Evolutionary conservation across 1,140 invertebrate species (phyloP).

Genomic region (Drosophila quadrilineata): DNA sequence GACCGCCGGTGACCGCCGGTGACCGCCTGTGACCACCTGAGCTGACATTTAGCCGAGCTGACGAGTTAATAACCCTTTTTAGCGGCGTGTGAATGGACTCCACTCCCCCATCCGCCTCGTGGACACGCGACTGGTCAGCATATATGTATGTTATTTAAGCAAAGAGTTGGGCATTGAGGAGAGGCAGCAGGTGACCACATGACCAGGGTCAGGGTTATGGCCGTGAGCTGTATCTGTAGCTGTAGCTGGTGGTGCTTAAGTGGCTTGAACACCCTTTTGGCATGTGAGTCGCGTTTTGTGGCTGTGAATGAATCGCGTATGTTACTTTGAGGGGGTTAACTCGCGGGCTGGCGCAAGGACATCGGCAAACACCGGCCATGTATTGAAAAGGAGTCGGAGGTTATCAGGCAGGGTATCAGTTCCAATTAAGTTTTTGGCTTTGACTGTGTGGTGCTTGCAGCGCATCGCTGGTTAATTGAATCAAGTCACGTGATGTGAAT

Average conservation of each 20-base stretch:
- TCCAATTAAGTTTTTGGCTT: conserved; percentile 62
- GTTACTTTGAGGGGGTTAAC: too few relatives aligned
- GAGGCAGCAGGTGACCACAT: neutral
- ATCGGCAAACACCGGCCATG: too few relatives aligned
- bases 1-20: neutral
- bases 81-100: conserved; percentile 67
- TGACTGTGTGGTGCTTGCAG: conserved; percentile 15
- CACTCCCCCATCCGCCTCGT: neutral
- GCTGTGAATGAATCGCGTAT: conserved; percentile 11
- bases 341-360: too few relatives aligned
- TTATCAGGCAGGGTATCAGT: neutral
- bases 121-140: conserved; percentile 36
- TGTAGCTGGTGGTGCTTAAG: conserved; percentile 57
- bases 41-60: conserved; percentile 72
- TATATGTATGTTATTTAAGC: too few relatives aligned
- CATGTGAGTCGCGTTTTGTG: conserved; percentile 44
- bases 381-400: neutral
- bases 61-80: conserved; percentile 81
- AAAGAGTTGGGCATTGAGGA: neutral
- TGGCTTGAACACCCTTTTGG: conserved; percentile 79
- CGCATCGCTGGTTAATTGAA: conserved; percentile 80
- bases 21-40: conserved; percentile 51
- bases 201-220: conserved; percentile 19
- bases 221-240: conserved; percentile 2
- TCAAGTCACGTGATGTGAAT: conserved; percentile 81